Percentiles rank a stretch among this genome's conserved stretches.
phyloP scores from a whole-genome alignment of 2,113 vertebrate species.

The Macrotis lagotis region DNA sequence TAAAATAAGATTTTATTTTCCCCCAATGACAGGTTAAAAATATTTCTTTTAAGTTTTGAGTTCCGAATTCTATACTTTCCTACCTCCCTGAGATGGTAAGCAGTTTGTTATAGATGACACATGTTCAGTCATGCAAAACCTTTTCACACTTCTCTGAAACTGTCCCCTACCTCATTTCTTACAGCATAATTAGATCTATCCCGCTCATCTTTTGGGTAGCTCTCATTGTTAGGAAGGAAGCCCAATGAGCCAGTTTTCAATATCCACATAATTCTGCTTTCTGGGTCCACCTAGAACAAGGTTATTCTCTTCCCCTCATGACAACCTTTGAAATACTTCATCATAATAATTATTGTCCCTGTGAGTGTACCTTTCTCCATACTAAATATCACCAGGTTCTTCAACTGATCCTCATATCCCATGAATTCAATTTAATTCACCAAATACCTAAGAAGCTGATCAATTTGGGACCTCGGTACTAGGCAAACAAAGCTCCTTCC shows the following conservation, averaged over 20 bases:
- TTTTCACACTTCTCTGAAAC: no score
- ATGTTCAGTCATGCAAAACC: no score
- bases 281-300: not conserved
- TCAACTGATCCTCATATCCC: not conserved
- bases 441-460: not conserved
- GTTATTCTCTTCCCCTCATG: not conserved
- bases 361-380: not conserved
- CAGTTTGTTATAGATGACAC: no score
- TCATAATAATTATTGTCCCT: not conserved
- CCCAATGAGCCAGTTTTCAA: not conserved
- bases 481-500: no score
- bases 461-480: no score
- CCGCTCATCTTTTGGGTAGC: not conserved
- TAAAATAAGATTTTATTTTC: no score
- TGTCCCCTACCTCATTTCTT: not conserved
- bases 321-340: not conserved
- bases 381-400: conserved; percentile 16
- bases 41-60: no score
- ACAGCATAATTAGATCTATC: not conserved
- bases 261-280: not conserved
- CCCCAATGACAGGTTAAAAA: no score
- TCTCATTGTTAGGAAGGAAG: not conserved
- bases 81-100: no score
- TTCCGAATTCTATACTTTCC: no score
- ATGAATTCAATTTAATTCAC: not conserved